phyloP scores from a whole-genome alignment of 1,140 invertebrate species.

The Dendrolimus kikuchii region DNA sequence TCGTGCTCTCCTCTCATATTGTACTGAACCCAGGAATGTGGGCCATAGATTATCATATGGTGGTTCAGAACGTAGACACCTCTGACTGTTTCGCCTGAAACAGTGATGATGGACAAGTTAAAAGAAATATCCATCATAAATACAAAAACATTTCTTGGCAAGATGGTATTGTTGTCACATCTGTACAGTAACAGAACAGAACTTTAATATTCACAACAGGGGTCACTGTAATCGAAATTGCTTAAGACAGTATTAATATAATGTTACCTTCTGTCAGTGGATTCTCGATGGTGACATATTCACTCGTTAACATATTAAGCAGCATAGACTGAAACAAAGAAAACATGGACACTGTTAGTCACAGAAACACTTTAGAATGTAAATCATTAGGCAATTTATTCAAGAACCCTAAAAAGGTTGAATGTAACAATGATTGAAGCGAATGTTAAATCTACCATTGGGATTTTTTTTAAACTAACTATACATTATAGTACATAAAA shows the following conservation, averaged over 20 bases:
- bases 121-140: background rate
- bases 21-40: conserved; percentile 79
- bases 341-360: background rate
- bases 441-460: no score
- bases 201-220: no score
- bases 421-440: no score
- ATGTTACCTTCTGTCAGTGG: conserved; percentile 78
- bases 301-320: conserved; percentile 92
- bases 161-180: no score
- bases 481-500: no score
- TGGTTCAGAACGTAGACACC: conserved; percentile 86
- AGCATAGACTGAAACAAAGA: conserved; percentile 79
- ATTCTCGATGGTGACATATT: conserved; percentile 89
- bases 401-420: no score
- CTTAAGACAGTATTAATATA: background rate
- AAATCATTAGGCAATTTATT: no score
- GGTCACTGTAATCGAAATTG: no score
- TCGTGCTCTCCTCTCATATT: conserved; percentile 84
- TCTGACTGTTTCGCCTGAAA: conserved; percentile 74
- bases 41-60: conserved; percentile 79
- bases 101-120: background rate
- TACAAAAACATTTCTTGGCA: no score
- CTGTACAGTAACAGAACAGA: no score
- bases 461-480: no score
- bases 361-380: no score